These are phyloP conservation scores for Chromoteleia sp. DNA, from an alignment of 2,888 invertebrate species.

Conservation along the genomic window DNA sequence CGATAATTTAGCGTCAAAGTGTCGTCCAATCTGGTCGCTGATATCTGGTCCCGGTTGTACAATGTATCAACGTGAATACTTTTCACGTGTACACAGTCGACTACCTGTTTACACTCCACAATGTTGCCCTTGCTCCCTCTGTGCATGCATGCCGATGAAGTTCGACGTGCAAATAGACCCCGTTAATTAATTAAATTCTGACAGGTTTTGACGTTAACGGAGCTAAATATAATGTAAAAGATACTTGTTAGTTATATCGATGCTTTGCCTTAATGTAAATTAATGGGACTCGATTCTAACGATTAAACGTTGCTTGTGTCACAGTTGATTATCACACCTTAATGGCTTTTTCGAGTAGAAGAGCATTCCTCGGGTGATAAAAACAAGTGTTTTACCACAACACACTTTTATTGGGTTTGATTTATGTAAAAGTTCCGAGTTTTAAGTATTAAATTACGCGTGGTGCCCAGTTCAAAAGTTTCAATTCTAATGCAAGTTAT, in stretches of 20 bases:
- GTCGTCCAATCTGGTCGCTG: slow-evolving; percentile 32
- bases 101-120: slow-evolving; percentile 48
- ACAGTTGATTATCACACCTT: slow-evolving; percentile 29
- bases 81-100: slow-evolving; percentile 24
- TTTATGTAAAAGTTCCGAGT: too few relatives aligned
- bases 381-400: too few relatives aligned
- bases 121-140: slow-evolving; percentile 18
- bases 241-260: slow-evolving; percentile 24
- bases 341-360: slow-evolving; percentile 37
- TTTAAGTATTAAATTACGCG: too few relatives aligned
- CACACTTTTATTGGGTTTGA: too few relatives aligned
- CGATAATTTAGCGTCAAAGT: slow-evolving; percentile 41
- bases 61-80: slow-evolving; percentile 29
- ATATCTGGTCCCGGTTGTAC: slow-evolving; percentile 38
- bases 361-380: background rate
- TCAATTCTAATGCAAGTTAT: too few relatives aligned
- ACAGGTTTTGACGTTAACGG: slow-evolving; percentile 61
- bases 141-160: background rate
- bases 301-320: slow-evolving; percentile 54
- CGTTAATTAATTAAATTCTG: slow-evolving; percentile 61
- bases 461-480: too few relatives aligned
- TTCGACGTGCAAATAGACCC: slow-evolving; percentile 39
- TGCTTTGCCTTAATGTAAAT: slow-evolving; percentile 23
- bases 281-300: slow-evolving; percentile 41
- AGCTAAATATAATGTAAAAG: slow-evolving; percentile 54